A percentile compares a stretch with the other conserved stretches of the same genome.
phyloP scores from a whole-genome alignment of 2,113 vertebrate genomes.

The Psittacara wagleri region DNA sequence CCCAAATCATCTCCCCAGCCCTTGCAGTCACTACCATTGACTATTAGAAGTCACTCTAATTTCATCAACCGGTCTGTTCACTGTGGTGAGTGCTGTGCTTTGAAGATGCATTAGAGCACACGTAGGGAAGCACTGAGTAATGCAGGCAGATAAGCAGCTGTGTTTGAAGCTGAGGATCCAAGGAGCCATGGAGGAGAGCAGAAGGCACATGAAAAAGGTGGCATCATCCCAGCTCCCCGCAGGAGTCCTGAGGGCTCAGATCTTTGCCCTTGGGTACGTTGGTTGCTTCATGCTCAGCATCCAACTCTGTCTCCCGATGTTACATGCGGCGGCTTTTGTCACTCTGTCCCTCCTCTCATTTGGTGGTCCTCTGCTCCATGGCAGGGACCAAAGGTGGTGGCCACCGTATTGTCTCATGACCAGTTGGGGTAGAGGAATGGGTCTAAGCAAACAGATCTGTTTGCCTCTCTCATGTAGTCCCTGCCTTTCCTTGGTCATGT shows the following conservation, averaged over 20 bases:
- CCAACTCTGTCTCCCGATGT: not conserved
- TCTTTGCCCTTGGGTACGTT: not conserved
- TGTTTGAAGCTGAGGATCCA: slow-evolving; percentile 57
- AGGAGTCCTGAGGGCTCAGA: not conserved
- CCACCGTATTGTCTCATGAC: fast-evolving
- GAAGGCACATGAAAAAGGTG: slow-evolving; percentile 4
- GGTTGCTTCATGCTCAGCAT: not conserved
- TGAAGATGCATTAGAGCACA: slow-evolving; percentile 42
- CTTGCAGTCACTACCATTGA: not conserved
- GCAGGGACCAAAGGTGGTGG: not conserved
- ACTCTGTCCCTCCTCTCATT: not conserved
- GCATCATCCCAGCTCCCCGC: not conserved
- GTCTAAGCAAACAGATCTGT: not conserved
- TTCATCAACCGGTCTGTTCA: slow-evolving; percentile 58
- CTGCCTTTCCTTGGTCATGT: not conserved
- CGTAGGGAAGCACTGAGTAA: slow-evolving; percentile 35
- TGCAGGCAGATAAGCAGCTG: slow-evolving; percentile 53
- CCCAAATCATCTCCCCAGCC: not conserved
- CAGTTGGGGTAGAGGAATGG: not conserved
- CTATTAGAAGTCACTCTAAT: not conserved
- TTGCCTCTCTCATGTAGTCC: not conserved
- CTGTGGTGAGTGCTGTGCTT: not conserved
- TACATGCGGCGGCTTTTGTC: not conserved
- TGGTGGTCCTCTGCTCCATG: not conserved
- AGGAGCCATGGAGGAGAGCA: not conserved